Evolutionary conservation across 2,888 invertebrate species (phyloP).

Genomic region (Amiota mariae): DNA sequence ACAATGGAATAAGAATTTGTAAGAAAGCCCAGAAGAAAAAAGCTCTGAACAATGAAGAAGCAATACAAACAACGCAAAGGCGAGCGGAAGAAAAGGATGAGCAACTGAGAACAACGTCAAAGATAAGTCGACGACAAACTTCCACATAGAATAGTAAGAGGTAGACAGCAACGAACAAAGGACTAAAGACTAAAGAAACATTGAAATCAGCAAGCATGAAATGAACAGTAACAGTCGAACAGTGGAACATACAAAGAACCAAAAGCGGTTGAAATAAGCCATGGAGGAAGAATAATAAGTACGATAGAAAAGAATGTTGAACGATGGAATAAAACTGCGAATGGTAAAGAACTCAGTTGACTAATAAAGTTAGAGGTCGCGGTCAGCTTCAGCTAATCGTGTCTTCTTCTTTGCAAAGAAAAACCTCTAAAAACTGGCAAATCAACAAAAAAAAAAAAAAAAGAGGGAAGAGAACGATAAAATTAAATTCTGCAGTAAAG

Average conservation of each 20-base stretch:
- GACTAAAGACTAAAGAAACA: conserved; percentile 12
- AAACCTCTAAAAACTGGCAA: background rate
- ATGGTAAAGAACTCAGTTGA: conserved; percentile 20
- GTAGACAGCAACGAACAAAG: conserved; percentile 1
- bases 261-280: background rate
- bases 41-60: background rate
- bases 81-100: background rate
- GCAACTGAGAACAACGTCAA: conserved; percentile 2
- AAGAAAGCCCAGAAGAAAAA: background rate
- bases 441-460: background rate
- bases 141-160: background rate
- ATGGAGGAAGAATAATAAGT: background rate
- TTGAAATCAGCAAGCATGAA: conserved; percentile 45
- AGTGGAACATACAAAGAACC: background rate
- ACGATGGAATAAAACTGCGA: background rate
- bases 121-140: conserved; percentile 23
- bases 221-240: conserved; percentile 43
- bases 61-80: conserved; percentile 1
- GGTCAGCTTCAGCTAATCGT: background rate
- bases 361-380: conserved; percentile 15
- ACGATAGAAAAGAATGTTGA: background rate
- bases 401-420: background rate
- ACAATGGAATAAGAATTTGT: background rate
- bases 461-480: background rate
- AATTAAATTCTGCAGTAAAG: conserved; percentile 1